A percentile compares a stretch with the other conserved stretches of the same genome.
phyloP scores from a whole-genome alignment of 2,113 vertebrate species.

The Istiophorus platypterus region DNA sequence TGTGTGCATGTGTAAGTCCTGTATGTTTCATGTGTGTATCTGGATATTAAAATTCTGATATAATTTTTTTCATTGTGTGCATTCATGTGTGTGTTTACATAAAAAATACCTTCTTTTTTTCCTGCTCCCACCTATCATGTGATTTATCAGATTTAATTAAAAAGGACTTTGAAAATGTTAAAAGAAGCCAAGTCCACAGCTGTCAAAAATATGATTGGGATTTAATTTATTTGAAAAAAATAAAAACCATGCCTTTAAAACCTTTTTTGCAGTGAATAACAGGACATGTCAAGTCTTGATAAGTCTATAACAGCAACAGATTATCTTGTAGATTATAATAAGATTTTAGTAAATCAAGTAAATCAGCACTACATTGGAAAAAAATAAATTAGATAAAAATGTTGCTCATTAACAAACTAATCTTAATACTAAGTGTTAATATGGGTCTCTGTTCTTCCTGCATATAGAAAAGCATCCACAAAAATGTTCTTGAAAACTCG shows the following conservation, averaged over 20 bases:
- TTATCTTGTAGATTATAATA: constrained; percentile 35
- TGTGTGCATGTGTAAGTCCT: neutral
- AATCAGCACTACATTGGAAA: constrained; percentile 21
- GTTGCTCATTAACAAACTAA: constrained; percentile 50
- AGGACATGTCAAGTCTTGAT: constrained; percentile 15
- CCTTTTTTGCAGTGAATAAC: constrained; percentile 30
- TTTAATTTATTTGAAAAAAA: constrained; percentile 25
- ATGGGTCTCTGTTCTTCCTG: neutral
- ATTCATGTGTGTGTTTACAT: constrained; percentile 17
- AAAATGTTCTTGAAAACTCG: constrained; percentile 25
- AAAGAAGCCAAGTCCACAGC: neutral
- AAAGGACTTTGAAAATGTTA: constrained; percentile 8
- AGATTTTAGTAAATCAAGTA: constrained; percentile 33
- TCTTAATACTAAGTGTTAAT: constrained; percentile 29
- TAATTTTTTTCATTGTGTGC: neutral
- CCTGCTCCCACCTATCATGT: neutral
- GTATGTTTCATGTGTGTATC: neutral
- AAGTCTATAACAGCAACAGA: constrained; percentile 21
- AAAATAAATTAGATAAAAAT: constrained; percentile 32
- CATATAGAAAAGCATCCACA: constrained; percentile 12
- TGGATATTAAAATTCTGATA: constrained; percentile 6
- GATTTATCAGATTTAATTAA: constrained; percentile 20
- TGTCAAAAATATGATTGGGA: constrained; percentile 12
- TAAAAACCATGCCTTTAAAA: constrained; percentile 5
- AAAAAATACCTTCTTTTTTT: constrained; percentile 4